Conservation (phyloP, 2,888 invertebrate genomes). For the Diachrysia chrysitis region DNA sequence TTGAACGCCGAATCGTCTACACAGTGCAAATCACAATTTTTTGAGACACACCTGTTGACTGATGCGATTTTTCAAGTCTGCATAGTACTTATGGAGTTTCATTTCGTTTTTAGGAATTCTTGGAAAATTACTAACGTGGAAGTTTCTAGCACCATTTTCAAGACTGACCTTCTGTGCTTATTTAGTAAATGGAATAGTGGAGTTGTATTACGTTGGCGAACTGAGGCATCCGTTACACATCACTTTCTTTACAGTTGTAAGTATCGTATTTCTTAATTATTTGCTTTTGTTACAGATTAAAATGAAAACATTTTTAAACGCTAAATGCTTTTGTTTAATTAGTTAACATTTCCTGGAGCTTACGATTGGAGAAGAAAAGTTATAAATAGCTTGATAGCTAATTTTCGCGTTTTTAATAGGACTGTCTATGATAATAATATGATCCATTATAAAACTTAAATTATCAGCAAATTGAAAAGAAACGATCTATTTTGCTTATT, state of each 20-base stretch:
- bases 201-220: slow-evolving; percentile 90
- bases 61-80: neutral
- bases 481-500: too few relatives aligned
- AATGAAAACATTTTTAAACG: neutral
- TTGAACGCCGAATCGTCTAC: neutral
- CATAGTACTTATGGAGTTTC: neutral
- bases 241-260: slow-evolving; percentile 90
- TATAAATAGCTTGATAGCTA: neutral
- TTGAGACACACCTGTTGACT: neutral
- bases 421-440: too few relatives aligned
- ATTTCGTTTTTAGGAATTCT: slow-evolving; percentile 83
- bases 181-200: slow-evolving; percentile 92
- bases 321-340: neutral
- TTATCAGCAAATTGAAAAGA: too few relatives aligned
- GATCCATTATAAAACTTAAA: too few relatives aligned
- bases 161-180: slow-evolving; percentile 93
- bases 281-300: neutral
- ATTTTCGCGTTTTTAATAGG: too few relatives aligned
- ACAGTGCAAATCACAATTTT: neutral
- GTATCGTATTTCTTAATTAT: slow-evolving; percentile 54
- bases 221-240: slow-evolving; percentile 90
- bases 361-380: neutral
- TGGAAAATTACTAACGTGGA: slow-evolving; percentile 89
- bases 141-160: slow-evolving; percentile 90
- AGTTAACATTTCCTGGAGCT: neutral